phyloP scores from a whole-genome alignment of 2,113 vertebrate genomes.

The Caloenas nicobarica region DNA sequence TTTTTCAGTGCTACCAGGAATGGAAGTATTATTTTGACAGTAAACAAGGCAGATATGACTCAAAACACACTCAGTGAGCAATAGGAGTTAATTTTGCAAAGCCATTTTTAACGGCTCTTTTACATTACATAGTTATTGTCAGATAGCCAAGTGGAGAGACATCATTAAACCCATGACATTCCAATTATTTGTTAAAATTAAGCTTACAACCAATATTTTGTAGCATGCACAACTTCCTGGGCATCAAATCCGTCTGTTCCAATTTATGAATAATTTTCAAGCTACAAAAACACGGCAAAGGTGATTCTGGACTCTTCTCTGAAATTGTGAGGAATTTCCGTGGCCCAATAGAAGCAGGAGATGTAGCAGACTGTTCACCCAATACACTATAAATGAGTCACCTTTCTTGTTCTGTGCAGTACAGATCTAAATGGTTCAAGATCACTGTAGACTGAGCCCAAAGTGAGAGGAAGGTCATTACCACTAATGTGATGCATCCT shows the following conservation, averaged over 20 bases:
- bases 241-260: neutral
- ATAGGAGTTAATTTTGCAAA: constrained; percentile 59
- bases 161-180: constrained; percentile 67
- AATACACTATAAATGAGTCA: neutral
- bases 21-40: constrained; percentile 33
- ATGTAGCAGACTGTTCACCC: neutral
- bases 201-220: constrained; percentile 36
- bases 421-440: neutral
- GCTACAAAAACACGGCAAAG: neutral
- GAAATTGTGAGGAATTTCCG: neutral
- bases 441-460: neutral
- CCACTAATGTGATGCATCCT: neutral
- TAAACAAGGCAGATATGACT: constrained; percentile 50
- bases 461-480: neutral
- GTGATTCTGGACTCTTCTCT: neutral
- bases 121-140: constrained; percentile 58
- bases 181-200: constrained; percentile 69
- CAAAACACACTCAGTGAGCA: constrained; percentile 46
- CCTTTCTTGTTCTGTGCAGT: neutral
- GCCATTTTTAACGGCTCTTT: constrained; percentile 62
- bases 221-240: constrained; percentile 3
- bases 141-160: constrained; percentile 60
- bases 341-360: neutral
- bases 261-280: constrained; percentile 29
- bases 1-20: constrained; percentile 19